Evolutionary conservation across 2,797 vertebrate genomes (phyloP), one percentile per base, ranked within the genome.

Genomic region (Yasuhikotakia modesta): DNA sequence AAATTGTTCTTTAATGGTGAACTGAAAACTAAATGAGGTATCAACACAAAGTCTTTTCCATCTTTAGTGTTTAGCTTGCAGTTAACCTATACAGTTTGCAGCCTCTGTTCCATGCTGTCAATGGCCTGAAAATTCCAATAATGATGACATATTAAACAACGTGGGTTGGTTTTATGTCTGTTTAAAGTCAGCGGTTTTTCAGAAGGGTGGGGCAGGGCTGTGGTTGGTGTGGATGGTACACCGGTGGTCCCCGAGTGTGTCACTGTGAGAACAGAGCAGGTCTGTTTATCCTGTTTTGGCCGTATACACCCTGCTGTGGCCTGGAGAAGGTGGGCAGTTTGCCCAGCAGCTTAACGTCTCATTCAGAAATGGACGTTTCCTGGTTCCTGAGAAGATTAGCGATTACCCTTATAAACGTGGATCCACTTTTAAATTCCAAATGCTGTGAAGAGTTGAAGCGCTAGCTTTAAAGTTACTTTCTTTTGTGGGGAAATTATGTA

Each of bases 241-340:
- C 39, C 16, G 13, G 45, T 53, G 32, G 30, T 14, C 43, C 5
- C 32, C 53, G 16, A 70, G 48, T 8, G 16, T 76, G 63, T 46
- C 57, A 45, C 45, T 58, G 35, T 27, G n/a, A 22, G 71, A 75
- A 57, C 70, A 70, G 61, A n/a, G 4, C 67, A 70, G 70, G 50
- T 63, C 21, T 50, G n/a, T 65, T 64, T 57, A 75, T 46, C 60
- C 45, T 12, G 68, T 46, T 17, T 70, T 79, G 52, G 68, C 70
- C 83, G 70, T 88, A 39, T 43, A 81, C 80, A 4, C 32, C 16
- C 63, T 74, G 5, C 32, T 74, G 16, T 19, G 57, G 11, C 13
- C 57, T 30, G 24, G 6, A 24, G 57, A 60, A 16, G 57, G 57
- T 16, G 46, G 30, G 32, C 46, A 13, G 58, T 27, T 52, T 74